phyloP scores from a whole-genome alignment of 2,797 vertebrate genomes.

The Oreochromis mossambicus region DNA sequence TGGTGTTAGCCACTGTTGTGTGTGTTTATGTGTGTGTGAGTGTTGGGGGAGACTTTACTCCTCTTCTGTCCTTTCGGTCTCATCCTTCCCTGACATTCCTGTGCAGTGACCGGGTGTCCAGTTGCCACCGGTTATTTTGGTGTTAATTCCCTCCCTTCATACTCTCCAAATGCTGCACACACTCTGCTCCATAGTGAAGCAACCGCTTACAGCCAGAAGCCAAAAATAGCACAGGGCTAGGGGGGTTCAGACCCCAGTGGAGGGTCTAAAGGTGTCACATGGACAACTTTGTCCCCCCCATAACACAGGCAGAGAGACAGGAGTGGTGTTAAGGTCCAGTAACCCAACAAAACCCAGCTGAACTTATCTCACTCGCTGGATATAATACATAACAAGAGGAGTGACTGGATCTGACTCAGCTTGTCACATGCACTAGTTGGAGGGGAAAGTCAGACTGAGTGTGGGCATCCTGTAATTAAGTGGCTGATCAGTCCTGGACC shows the following conservation, averaged over 20 bases:
- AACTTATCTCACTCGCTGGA: constrained; percentile 5
- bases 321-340: constrained; percentile 17
- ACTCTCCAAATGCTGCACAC: constrained; percentile 40
- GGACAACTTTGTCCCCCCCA: constrained; percentile 47
- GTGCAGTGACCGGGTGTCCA: constrained; percentile 61
- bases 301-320: constrained; percentile 35
- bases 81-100: constrained; percentile 57
- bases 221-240: constrained; percentile 83
- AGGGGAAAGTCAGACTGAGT: constrained; percentile 13
- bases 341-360: constrained; percentile 2
- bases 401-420: not conserved
- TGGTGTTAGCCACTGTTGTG: not conserved
- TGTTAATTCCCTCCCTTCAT: constrained; percentile 56
- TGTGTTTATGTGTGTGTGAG: constrained; percentile 2
- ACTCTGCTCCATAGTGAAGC: constrained; percentile 45
- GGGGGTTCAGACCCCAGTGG: constrained; percentile 59
- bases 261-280: constrained; percentile 57
- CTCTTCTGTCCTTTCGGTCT: constrained; percentile 43
- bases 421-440: constrained; percentile 40
- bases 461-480: constrained; percentile 4
- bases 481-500: constrained; percentile 25
- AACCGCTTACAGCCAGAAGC: constrained; percentile 81
- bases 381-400: constrained; percentile 4
- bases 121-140: constrained; percentile 88
- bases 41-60: constrained; percentile 29